These are phyloP conservation scores for Trematomus bernacchii DNA, from an alignment of 2,797 vertebrate species.

Conservation along the genomic window DNA sequence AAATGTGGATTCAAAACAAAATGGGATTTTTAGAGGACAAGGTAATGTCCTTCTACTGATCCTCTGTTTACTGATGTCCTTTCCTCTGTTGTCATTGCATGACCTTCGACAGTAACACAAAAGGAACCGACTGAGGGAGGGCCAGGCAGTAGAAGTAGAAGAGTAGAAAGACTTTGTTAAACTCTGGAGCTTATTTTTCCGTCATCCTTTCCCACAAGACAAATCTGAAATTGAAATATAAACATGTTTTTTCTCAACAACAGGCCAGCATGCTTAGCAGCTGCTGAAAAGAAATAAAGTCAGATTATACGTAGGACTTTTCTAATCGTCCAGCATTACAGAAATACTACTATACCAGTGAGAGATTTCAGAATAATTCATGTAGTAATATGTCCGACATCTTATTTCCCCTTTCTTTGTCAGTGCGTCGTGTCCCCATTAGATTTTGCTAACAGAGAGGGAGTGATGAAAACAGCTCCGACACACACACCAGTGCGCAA, in stretches of 20 bases:
- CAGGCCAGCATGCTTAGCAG: slow-evolving; percentile 8
- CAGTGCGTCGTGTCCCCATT: neutral
- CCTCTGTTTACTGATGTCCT: slow-evolving; percentile 48
- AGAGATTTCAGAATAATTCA: neutral
- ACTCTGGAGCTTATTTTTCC: slow-evolving; percentile 8
- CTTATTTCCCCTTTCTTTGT: slow-evolving; percentile 6
- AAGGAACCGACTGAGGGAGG: slow-evolving; percentile 38
- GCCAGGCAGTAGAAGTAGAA: slow-evolving; percentile 9
- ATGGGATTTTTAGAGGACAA: slow-evolving; percentile 43
- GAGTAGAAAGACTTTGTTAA: slow-evolving; percentile 21
- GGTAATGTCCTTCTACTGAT: slow-evolving; percentile 22
- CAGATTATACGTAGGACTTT: slow-evolving; percentile 9
- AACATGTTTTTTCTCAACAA: slow-evolving; percentile 33
- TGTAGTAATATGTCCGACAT: slow-evolving; percentile 1
- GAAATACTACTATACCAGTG: neutral
- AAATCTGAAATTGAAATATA: slow-evolving; percentile 42
- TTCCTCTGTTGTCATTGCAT: too few relatives aligned
- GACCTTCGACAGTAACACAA: slow-evolving; percentile 65
- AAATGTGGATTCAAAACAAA: slow-evolving; percentile 30
- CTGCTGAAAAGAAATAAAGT: slow-evolving; percentile 24
- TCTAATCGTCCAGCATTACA: neutral
- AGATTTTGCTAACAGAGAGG: slow-evolving; percentile 1
- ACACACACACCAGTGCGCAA: slow-evolving; percentile 28
- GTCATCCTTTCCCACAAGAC: slow-evolving; percentile 13
- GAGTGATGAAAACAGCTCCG: slow-evolving; percentile 27